These are phyloP conservation scores for Psammodynastes pulverulentus DNA, from an alignment of 2,113 vertebrate species.

Conservation along the genomic window DNA sequence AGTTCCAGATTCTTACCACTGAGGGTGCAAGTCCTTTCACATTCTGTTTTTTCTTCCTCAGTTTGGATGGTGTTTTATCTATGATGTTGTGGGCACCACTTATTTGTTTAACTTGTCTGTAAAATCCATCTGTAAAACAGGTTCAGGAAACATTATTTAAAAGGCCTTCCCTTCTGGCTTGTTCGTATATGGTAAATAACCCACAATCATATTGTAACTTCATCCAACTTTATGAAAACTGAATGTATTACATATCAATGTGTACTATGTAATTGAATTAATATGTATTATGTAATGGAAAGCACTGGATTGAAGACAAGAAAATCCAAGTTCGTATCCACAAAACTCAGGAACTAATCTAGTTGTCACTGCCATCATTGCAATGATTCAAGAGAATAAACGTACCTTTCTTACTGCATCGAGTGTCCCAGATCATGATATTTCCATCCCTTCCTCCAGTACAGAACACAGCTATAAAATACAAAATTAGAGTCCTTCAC, in stretches of 20 bases:
- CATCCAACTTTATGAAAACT: not conserved
- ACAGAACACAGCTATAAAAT: conserved; percentile 85
- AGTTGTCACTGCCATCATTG: not conserved
- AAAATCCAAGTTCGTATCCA: not conserved
- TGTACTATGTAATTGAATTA: too few species aligned
- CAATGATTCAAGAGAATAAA: not conserved
- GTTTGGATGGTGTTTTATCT: conserved; percentile 78
- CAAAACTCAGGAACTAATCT: not conserved
- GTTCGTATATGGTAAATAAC: not conserved
- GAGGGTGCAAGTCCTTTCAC: conserved; percentile 84
- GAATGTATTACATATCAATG: too few species aligned
- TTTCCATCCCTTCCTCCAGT: conserved; percentile 96
- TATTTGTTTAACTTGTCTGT: conserved; percentile 94
- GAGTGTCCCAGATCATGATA: conserved; percentile 96
- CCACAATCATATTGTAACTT: not conserved
- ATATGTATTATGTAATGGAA: not conserved
- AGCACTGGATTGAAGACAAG: not conserved
- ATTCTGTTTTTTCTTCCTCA: conserved; percentile 78
- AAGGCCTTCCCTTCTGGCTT: not conserved
- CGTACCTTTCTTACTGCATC: conserved; percentile 96
- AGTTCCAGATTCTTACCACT: conserved; percentile 78
- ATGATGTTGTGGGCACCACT: conserved; percentile 89
- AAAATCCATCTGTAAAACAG: conserved; percentile 87
- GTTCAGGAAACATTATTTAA: conserved; percentile 25
- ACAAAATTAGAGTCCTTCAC: conserved; percentile 2